Base-by-base conservation (phyloP, 2,888 invertebrate species). In the Drosophila barbarae region DNA sequence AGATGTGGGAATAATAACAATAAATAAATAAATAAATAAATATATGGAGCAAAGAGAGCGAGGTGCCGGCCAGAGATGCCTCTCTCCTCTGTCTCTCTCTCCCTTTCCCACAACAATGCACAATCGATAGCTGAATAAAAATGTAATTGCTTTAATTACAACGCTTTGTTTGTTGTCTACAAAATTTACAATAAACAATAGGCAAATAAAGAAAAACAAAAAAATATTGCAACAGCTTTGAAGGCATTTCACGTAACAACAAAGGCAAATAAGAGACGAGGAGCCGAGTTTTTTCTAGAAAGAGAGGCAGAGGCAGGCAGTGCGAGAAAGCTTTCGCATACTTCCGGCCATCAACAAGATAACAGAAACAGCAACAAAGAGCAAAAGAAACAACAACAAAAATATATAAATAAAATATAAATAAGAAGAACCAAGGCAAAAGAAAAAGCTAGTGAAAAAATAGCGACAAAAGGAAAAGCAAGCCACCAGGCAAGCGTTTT, bases 201-300 rank as follows among this genome's bases (percentile, higher is more conserved):
- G 82, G 46, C 46, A 66, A 59, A 71, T 61, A 53, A 42, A 28
- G n/a, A 65, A 73, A 71, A 72, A 61, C 1, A 46, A 65, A 8
- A 47, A 13, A 72, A 58, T 32, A 63, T 42, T 36, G 69, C 49
- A 36, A 39, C 69, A 58, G 69, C 65, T 67, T 67, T 67, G 60
- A 60, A 84, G 72, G 81, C 69, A 81, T 72, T 81, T 77, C 76
- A 75, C 74, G 71, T 82, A 84, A 85, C 59, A 67, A 64, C 39
- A 44, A 51, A 53, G 38, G 46, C 46, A 30, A 53, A n/a, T 5
- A 13, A 49, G 54, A 38, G 60, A 51, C 52, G 58, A 49, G 57
- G 13, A 30, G 18, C 1, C 13, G 18, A 46, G 46, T 30, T 12
- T 28, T 44, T 28, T 44, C 12, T 30, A 38, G 32, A 39, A 32